Evolutionary conservation across 2,888 invertebrate genomes (phyloP).

Genomic region (Flexamia atlantica): DNA sequence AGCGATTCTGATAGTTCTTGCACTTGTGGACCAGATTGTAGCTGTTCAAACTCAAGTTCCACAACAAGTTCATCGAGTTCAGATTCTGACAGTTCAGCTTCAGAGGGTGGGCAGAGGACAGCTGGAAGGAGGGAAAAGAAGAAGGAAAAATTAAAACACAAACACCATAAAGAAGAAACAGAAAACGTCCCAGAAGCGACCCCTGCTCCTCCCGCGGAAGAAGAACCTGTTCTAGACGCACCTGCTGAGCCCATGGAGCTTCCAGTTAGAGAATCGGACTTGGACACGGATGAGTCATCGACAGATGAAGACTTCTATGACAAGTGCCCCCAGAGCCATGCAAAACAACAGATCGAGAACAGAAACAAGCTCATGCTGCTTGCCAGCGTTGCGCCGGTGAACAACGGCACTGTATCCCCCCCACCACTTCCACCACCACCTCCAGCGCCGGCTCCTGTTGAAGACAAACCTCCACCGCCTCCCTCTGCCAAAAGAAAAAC

Average conservation of each 20-base stretch:
- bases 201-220: slow-evolving; percentile 73
- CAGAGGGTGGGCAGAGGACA: slow-evolving; percentile 77
- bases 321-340: slow-evolving; percentile 86
- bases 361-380: slow-evolving; percentile 78
- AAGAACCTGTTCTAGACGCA: slow-evolving; percentile 73
- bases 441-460: slow-evolving; percentile 19
- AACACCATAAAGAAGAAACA: slow-evolving; percentile 65
- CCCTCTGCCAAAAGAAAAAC: slow-evolving; percentile 75
- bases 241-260: slow-evolving; percentile 78
- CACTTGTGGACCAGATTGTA: slow-evolving; percentile 90
- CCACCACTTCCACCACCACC: slow-evolving; percentile 51
- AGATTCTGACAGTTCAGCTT: slow-evolving; percentile 80
- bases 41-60: slow-evolving; percentile 87
- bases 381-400: slow-evolving; percentile 78
- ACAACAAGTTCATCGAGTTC: slow-evolving; percentile 80
- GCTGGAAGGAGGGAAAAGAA: slow-evolving; percentile 76
- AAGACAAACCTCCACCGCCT: background rate
- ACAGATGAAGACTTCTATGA: slow-evolving; percentile 95
- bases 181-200: slow-evolving; percentile 20
- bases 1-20: slow-evolving; percentile 87
- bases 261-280: slow-evolving; percentile 87
- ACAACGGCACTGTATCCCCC: slow-evolving; percentile 72
- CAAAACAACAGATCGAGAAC: slow-evolving; percentile 86
- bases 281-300: slow-evolving; percentile 90
- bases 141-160: slow-evolving; percentile 75